Base-by-base conservation (phyloP, 2,113 vertebrate species). In the Pycnonotus jocosus region DNA sequence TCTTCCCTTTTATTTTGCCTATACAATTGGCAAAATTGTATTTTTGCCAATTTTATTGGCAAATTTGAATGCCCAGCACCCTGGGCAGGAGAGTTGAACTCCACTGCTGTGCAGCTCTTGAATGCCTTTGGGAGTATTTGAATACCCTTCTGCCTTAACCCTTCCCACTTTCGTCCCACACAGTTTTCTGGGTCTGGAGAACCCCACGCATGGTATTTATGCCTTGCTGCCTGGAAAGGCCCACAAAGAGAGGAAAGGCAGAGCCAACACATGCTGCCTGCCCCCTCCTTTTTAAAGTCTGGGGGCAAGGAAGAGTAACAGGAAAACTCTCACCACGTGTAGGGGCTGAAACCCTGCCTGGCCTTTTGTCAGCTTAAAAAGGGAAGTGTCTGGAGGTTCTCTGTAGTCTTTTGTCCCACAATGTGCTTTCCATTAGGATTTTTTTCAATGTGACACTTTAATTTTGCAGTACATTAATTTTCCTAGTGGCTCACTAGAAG, bases 381-480 rank as follows among this genome's bases (percentile, higher is more conserved):
- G 25, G 15, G 27, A 86, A 40, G 15, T 7, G 8, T n/a, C 4
- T 77, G 19, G 12, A 73, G 31, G 3, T 56, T 73, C 40, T 56
- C 25, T 69, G 3, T 45, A 11, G 28, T 56, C 22, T 86, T 77
- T 73, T 44, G 10, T 51, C 24, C 40, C 4, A 65, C 12, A 44
- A 1, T 14, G 11, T 31, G 12, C 6, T 53, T 77, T 78, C 23
- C 11, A 37, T 78, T 61, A 70, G n/a, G 24, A 31, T 73, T 65
- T 65, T 65, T 45, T 53, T 28, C 61, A 42, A 64, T 81, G 14
- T 33, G n/a, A 22, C 8, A 12, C 28, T 89, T 86, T 40, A 78
- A 60, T 92, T 86, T 94, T 56, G 25, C 21, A 64, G 30, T 61
- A 54, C 58, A 40, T 86, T 81, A 76, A 73, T 93, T 94, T 89